Evolutionary conservation across 1,140 invertebrate genomes (phyloP).

Genomic region (Bactericera cockerelli): DNA sequence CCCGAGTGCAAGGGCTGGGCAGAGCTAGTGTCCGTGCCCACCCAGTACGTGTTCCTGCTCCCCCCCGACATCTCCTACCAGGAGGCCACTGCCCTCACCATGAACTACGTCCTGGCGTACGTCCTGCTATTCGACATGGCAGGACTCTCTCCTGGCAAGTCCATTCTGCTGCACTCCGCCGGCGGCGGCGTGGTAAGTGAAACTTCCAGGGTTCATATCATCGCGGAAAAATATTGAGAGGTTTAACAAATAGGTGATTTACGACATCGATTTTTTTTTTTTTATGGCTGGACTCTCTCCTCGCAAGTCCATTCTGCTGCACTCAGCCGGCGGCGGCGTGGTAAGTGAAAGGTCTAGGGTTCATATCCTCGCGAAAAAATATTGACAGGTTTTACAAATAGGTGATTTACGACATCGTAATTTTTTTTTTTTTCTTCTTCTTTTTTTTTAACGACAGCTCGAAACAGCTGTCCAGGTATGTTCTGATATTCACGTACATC

Average conservation of each 20-base stretch:
- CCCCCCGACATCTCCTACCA: slow-evolving; percentile 57
- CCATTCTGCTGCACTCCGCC: slow-evolving; percentile 66
- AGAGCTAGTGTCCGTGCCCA: slow-evolving; percentile 59
- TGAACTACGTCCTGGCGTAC: slow-evolving; percentile 75
- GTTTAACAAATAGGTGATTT: no score
- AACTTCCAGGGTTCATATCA: no score
- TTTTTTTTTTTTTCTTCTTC: no score
- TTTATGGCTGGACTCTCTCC: slow-evolving; percentile 58
- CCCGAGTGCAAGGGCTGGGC: slow-evolving; percentile 74
- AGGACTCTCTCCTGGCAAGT: slow-evolving; percentile 57
- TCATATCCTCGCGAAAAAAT: no score
- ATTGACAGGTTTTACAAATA: no score
- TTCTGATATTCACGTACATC: no score
- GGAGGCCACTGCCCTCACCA: slow-evolving; percentile 66
- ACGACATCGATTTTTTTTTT: no score
- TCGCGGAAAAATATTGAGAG: no score
- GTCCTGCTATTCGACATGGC: slow-evolving; percentile 72
- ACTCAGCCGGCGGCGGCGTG: slow-evolving; percentile 75
- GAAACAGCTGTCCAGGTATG: no score
- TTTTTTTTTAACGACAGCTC: no score
- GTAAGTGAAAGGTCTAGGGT: no score
- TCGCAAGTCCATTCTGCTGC: slow-evolving; percentile 65
- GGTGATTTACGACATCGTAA: no score
- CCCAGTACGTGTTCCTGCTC: slow-evolving; percentile 60
- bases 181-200: slow-evolving; percentile 75